Percentiles rank a stretch among this genome's conserved stretches.
Evolutionary conservation across 2,113 vertebrate species (phyloP).

Genomic region (Pica pica): DNA sequence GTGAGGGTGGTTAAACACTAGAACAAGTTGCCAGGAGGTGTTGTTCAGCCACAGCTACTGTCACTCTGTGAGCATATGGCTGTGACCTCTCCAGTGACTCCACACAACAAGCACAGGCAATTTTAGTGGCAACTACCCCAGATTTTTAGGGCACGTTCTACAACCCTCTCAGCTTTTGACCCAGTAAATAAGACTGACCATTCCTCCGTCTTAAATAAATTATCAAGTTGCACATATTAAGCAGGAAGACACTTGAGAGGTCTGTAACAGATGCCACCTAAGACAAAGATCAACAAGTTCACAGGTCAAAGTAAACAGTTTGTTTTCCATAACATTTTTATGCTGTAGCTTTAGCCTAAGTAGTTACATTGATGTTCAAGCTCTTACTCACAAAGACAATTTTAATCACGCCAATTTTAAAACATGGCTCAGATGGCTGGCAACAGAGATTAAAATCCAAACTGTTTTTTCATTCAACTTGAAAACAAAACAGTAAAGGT

Average conservation of each 20-base stretch:
- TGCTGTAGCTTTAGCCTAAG: not conserved
- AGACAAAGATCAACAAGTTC: not conserved
- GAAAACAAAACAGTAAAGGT: not conserved
- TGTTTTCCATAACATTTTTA: not conserved
- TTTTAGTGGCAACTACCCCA: not conserved
- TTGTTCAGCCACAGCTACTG: not conserved
- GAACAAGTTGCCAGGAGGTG: not conserved
- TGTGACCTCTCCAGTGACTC: not conserved
- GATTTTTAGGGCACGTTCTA: not conserved
- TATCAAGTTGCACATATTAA: not conserved
- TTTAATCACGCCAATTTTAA: not conserved
- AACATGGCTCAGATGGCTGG: not conserved
- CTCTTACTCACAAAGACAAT: not conserved
- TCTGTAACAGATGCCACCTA: not conserved
- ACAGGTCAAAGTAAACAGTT: not conserved
- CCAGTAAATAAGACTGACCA: not conserved
- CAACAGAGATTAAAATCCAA: not conserved
- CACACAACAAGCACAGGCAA: not conserved
- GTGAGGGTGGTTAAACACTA: not conserved
- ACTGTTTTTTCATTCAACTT: not conserved
- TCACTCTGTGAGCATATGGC: not conserved
- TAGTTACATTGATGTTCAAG: not conserved
- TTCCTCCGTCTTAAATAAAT: not conserved
- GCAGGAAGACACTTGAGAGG: not conserved
- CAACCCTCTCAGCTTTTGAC: not conserved